These are phyloP conservation scores for Aegithalos caudatus DNA, from an alignment of 2,113 vertebrate species.

Conservation along the genomic window DNA sequence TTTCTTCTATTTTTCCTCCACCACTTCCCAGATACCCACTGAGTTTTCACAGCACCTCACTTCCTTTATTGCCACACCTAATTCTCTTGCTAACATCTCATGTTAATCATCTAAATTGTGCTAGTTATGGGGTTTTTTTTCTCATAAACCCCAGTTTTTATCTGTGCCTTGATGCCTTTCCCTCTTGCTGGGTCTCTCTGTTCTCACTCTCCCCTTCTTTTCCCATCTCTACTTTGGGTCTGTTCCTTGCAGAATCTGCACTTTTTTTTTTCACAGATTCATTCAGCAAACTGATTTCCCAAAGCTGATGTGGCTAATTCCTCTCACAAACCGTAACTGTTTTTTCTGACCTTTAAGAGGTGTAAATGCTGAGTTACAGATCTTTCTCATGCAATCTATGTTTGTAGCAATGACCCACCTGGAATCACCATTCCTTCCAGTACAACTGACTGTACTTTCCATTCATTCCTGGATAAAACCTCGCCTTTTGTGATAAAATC, in stretches of 20 bases:
- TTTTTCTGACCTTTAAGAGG: background rate
- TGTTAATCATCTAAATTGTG: background rate
- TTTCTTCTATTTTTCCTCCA: background rate
- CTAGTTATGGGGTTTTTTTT: background rate
- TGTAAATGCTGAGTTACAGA: background rate
- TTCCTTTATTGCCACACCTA: background rate
- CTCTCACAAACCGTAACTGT: background rate
- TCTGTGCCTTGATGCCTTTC: background rate
- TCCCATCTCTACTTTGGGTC: accelerated
- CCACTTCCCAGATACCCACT: background rate
- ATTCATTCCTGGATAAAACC: background rate
- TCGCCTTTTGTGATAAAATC: background rate
- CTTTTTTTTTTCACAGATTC: background rate
- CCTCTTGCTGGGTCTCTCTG: background rate
- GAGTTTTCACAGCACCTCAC: background rate
- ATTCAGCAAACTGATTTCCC: background rate
- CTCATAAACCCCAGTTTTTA: background rate
- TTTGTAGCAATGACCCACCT: background rate
- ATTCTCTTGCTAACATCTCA: background rate
- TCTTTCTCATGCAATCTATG: background rate
- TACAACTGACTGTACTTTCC: background rate
- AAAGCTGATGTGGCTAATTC: background rate
- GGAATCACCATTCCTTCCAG: background rate
- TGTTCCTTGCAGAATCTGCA: background rate
- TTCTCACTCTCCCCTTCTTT: background rate